Evolutionary conservation across 2,888 invertebrate species (phyloP).

Genomic region (Philonicus albiceps): DNA sequence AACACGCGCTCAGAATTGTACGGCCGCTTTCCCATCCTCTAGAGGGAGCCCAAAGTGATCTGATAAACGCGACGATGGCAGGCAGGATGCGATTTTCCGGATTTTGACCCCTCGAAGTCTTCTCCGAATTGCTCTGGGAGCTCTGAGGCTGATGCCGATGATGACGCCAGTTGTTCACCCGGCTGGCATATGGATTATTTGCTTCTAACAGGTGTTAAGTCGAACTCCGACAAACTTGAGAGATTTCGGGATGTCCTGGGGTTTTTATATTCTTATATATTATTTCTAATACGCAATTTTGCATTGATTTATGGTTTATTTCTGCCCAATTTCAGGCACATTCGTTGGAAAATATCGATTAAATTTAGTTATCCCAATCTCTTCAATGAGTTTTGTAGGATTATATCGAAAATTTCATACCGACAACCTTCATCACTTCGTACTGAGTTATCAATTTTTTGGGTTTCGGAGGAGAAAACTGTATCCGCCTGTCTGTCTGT

Average conservation of each 20-base stretch:
- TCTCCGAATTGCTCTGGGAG: background rate
- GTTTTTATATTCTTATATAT: background rate
- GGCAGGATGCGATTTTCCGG: background rate
- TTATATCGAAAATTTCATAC: no score
- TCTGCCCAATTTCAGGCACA: no score
- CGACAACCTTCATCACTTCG: no score
- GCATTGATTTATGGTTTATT: background rate
- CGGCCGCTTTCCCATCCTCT: background rate
- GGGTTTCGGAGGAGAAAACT: no score
- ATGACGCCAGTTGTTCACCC: background rate
- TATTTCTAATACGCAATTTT: background rate
- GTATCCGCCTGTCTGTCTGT: no score
- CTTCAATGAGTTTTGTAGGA: no score
- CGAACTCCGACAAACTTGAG: background rate
- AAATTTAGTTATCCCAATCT: no score
- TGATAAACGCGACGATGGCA: background rate
- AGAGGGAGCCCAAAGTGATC: background rate
- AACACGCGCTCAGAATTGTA: background rate
- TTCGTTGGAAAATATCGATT: no score
- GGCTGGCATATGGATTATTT: background rate
- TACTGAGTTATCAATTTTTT: no score
- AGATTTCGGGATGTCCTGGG: background rate
- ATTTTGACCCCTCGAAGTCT: background rate
- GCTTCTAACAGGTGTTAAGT: background rate
- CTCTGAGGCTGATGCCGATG: background rate